phyloP scores from a whole-genome alignment of 2,797 vertebrate species.

The Eulemur coronatus region DNA sequence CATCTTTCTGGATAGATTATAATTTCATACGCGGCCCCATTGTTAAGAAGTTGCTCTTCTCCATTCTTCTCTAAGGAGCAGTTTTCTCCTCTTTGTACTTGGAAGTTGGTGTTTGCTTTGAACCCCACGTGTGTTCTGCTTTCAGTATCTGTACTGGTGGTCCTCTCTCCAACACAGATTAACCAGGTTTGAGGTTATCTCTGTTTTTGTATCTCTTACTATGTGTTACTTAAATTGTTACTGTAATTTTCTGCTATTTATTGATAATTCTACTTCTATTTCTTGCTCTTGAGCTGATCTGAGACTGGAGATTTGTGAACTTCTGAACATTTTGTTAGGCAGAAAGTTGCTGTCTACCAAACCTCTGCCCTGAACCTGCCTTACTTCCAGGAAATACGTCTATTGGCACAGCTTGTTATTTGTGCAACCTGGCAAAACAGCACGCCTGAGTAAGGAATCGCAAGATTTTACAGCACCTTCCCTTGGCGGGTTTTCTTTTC shows the following conservation, averaged over 20 bases:
- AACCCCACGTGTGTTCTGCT: neutral
- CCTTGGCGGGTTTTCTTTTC: neutral
- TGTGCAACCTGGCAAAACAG: neutral
- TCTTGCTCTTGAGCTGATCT: neutral
- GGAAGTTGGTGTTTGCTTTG: neutral
- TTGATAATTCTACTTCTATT: neutral
- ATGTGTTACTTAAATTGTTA: neutral
- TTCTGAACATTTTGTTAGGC: neutral
- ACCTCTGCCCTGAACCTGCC: neutral
- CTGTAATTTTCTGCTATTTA: neutral
- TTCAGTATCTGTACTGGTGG: too few relatives aligned
- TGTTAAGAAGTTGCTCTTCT: neutral
- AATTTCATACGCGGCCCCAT: neutral
- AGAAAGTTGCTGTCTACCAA: neutral
- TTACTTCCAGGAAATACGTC: neutral
- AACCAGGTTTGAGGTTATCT: neutral
- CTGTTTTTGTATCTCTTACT: neutral
- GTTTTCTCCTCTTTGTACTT: accelerated
- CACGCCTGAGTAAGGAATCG: neutral
- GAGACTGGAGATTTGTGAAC: neutral
- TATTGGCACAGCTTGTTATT: neutral
- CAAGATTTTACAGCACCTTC: neutral
- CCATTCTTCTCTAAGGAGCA: too few relatives aligned
- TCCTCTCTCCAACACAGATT: neutral
- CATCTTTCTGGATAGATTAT: neutral